Base-by-base conservation (phyloP, 2,888 invertebrate genomes). In the Parnassius glacialis region DNA sequence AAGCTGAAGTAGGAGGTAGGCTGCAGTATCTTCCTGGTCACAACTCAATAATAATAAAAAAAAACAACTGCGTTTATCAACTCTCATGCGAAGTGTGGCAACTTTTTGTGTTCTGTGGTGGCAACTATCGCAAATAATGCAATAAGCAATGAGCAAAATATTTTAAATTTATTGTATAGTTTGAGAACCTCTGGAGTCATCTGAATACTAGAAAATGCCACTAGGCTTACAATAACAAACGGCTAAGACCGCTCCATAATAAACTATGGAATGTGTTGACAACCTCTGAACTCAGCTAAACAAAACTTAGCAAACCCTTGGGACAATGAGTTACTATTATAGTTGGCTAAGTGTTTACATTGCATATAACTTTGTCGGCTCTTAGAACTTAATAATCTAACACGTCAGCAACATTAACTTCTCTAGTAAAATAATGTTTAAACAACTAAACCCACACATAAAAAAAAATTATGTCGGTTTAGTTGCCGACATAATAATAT, bases 311-410 rank as follows among this genome's bases (percentile, higher is more conserved):
- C 53, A 59, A 59, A 47, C 42, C 25, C 34, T 48, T 13, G 47
- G 52, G 10, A 59, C 51, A 59, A 47, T 13, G 13, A 3, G 20
- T 53, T 52, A 47, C 45, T 45, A 44, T 59, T 47, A 47, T n/a
- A 43, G n/a, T 25, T 16, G 10, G 11, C 47, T 59, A 42, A 53
- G 59, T 59, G 52, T 44, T 45, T 48, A 48, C 47, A 12, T 48
- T 48, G 7, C 9, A 48, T 48, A 48, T 48, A 10, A 43, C 9
- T 13, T 13, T 16, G 9, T 16, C 5, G 0, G 13, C 48, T 48
- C 48, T 13, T 9, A 48, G 48, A 48, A 48, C 9, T 3, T 9
- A 13, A 10, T 3, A 16, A 48, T 48, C 9, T 5, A 48, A 48
- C 1, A n/a, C 13, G n/a, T 12, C 13, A 13, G 13, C 45, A 48